Evolutionary conservation across 2,888 invertebrate species (phyloP), one percentile per base, ranked within the genome.

Genomic region (Lasioglossum oenotherae): DNA sequence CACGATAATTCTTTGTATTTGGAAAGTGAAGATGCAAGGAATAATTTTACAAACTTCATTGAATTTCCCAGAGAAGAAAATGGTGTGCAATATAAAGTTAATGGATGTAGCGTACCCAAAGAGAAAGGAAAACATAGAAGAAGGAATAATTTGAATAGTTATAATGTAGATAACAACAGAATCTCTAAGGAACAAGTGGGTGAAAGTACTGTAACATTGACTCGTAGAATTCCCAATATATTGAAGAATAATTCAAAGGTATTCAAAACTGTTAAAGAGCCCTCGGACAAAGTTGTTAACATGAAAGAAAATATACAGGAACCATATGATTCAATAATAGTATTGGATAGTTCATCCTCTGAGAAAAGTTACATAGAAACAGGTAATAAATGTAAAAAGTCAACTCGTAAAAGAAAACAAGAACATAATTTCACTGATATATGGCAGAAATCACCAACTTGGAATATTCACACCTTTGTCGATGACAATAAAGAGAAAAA

Each of bases 171-270:
- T n/a, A 10, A 57, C 12, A 57, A 23, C 10, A 12, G 3, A 57
- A 12, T n/a, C 41, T 31, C 23, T 14, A 57, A 72, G 12, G 16
- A 44, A 8, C 23, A 72, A 12, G 16, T n/a, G 10, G 57, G 1
- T 38, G 14, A 14, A 1, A 27, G 10, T 2, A 71, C 72, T 44
- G 76, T 73, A 71, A 53, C 19, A 14, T 57, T 71, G 27, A 75
- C 74, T n/a, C 90, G 75, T 35, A 87, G 27, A 74, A 12, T 90
- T 41, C 90, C 90, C 31, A 90, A 85, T 75, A 90, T 90, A 31
- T 80, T 90, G 35, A 90, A 86, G 71, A 86, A 19, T 35, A 80
- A 23, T 49, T 44, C 41, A n/a, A 89, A 71, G 19, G 23, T 14
- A 5, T 44, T 46, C 8, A 82, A 19, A 64, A 38, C n/a, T 23